phyloP scores from a whole-genome alignment of 2,888 invertebrate species.

The Rotaria magnacalcarata region DNA sequence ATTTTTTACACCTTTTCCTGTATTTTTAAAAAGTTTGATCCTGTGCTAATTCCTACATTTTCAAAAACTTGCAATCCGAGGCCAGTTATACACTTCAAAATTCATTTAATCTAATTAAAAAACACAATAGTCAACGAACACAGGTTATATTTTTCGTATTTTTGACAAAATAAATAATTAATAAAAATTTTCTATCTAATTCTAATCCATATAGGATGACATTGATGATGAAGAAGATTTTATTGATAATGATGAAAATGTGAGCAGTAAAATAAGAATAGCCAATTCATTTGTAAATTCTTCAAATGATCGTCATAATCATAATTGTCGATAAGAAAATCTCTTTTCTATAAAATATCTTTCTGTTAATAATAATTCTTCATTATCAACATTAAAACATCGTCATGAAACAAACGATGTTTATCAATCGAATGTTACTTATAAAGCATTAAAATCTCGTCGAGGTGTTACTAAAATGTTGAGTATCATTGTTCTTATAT shows the following conservation, averaged over 20 bases:
- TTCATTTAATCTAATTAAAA: neutral
- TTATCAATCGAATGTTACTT: neutral
- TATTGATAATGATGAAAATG: neutral
- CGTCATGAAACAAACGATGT: neutral
- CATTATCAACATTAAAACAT: neutral
- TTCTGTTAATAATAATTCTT: neutral
- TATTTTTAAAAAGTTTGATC: too few species aligned
- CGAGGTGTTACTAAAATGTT: slow-evolving; percentile 32
- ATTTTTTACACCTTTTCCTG: too few species aligned
- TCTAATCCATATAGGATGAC: neutral
- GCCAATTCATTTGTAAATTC: neutral
- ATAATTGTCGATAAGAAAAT: neutral
- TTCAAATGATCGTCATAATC: neutral
- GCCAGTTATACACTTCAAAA: neutral
- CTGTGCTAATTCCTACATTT: too few species aligned
- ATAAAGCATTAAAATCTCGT: slow-evolving; percentile 8
- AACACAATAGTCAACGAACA: neutral
- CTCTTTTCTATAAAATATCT: neutral
- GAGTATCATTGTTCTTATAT: neutral
- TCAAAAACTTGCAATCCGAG: too few species aligned
- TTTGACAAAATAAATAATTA: neutral
- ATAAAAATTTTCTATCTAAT: neutral
- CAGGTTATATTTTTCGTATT: neutral
- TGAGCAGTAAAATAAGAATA: neutral
- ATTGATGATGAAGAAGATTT: neutral